These are phyloP conservation scores for Micropoecilia bifurca DNA, from an alignment of 2,797 vertebrate genomes.

Conservation along the genomic window DNA sequence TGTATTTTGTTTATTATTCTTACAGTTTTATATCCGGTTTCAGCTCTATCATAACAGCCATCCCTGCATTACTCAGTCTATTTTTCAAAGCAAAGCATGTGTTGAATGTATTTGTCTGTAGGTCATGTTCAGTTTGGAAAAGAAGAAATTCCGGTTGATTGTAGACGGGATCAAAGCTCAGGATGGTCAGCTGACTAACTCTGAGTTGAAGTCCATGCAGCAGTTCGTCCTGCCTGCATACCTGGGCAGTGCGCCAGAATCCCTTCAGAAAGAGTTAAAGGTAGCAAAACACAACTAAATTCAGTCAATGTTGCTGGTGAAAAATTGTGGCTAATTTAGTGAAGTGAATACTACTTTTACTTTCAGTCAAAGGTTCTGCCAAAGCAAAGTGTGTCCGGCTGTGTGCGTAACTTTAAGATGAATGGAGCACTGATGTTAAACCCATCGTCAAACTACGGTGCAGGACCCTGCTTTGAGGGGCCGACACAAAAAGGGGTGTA, in stretches of 20 bases:
- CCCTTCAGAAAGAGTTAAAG: conserved; percentile 74
- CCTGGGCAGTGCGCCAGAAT: conserved; percentile 82
- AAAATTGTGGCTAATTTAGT: not conserved
- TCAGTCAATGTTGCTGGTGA: not conserved
- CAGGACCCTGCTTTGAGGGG: conserved; percentile 86
- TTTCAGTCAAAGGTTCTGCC: conserved; percentile 85
- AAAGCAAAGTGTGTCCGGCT: conserved; percentile 87
- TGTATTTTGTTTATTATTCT: not conserved
- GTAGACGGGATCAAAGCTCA: conserved; percentile 88
- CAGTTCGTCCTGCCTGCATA: conserved; percentile 78
- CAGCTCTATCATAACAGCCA: not conserved
- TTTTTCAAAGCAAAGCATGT: not conserved
- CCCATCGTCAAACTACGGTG: conserved; percentile 77
- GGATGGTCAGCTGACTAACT: conserved; percentile 79
- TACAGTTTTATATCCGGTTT: not conserved
- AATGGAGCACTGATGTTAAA: conserved; percentile 79
- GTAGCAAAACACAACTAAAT: conserved; percentile 44
- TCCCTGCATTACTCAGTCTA: not conserved
- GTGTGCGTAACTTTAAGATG: conserved; percentile 89
- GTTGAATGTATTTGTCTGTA: conserved; percentile 35
- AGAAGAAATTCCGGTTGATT: conserved; percentile 80
- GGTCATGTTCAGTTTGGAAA: conserved; percentile 88
- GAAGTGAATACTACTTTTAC: not conserved
- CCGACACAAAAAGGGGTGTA: conserved; percentile 85
- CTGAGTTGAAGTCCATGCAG: conserved; percentile 73